Evolutionary conservation across 2,113 vertebrate species (phyloP).

Genomic region (Rhombomys opimus): DNA sequence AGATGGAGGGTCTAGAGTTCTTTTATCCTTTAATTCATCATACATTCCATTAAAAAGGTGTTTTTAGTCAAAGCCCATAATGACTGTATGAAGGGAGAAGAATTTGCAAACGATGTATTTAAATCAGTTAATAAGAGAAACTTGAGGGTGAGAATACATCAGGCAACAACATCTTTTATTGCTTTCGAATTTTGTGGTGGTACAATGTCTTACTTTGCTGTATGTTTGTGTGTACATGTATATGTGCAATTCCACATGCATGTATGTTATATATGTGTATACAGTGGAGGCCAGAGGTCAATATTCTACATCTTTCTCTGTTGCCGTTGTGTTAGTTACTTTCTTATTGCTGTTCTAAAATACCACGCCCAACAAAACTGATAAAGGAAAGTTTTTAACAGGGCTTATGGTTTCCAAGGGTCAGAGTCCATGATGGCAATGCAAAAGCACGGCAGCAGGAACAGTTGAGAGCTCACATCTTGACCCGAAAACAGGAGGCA

Average conservation of each 20-base stretch:
- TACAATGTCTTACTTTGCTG: not conserved
- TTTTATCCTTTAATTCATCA: conserved; percentile 29
- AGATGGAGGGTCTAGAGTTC: not conserved
- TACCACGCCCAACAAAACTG: not conserved
- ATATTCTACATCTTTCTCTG: not conserved
- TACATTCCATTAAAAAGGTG: not conserved
- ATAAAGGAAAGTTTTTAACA: not conserved
- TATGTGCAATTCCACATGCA: not conserved
- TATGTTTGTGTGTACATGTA: not conserved
- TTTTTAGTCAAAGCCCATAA: conserved; percentile 1
- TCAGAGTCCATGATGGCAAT: not conserved
- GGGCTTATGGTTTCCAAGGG: not conserved
- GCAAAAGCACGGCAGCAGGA: not conserved
- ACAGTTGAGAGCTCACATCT: not conserved
- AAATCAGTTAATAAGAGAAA: conserved; percentile 22
- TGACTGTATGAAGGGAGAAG: not conserved
- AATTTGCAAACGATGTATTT: not conserved
- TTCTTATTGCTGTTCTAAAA: not conserved
- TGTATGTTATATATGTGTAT: no score
- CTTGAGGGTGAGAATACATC: not conserved
- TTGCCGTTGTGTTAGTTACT: not conserved
- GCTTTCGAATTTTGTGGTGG: not conserved
- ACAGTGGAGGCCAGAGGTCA: not conserved
- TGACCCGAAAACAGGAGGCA: not conserved
- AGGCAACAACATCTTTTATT: not conserved